phyloP scores from a whole-genome alignment of 2,113 vertebrate species.

The Ascaphus truei region DNA sequence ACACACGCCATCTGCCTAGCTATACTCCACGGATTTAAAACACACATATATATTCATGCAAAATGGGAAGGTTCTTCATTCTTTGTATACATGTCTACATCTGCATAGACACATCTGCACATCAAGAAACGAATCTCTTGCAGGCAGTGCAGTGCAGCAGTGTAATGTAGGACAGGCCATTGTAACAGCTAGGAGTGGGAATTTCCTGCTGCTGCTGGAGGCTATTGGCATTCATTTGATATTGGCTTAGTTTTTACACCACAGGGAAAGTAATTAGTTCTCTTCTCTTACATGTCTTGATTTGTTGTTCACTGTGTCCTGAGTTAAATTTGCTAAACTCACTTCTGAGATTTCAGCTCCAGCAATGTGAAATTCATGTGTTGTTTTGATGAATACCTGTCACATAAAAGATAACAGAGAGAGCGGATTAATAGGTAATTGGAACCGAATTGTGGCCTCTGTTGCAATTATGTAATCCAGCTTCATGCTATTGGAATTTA shows the following conservation, averaged over 20 bases:
- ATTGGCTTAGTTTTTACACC: slow-evolving; percentile 1
- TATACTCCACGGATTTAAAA: too few species aligned
- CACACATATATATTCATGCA: too few species aligned
- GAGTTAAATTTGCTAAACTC: neutral
- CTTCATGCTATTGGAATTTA: too few species aligned
- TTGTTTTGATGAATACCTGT: too few species aligned
- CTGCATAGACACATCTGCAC: slow-evolving; percentile 3
- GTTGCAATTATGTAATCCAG: too few species aligned
- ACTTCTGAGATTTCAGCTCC: neutral
- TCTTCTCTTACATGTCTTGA: slow-evolving; percentile 17
- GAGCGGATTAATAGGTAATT: too few species aligned
- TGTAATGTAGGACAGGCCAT: neutral
- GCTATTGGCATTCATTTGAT: slow-evolving; percentile 9
- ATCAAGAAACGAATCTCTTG: neutral
- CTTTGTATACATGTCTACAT: too few species aligned
- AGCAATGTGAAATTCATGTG: too few species aligned
- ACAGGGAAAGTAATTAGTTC: slow-evolving; percentile 9
- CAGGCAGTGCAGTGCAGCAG: slow-evolving; percentile 5
- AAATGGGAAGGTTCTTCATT: too few species aligned
- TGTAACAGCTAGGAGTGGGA: slow-evolving; percentile 4
- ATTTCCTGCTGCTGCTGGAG: slow-evolving; percentile 25
- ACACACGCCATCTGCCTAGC: too few species aligned
- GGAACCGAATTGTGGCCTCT: too few species aligned
- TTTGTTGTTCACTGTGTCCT: slow-evolving; percentile 1
- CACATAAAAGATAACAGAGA: too few species aligned